phyloP scores from a whole-genome alignment of 2,888 invertebrate species.

The Polymixis flavicincta region DNA sequence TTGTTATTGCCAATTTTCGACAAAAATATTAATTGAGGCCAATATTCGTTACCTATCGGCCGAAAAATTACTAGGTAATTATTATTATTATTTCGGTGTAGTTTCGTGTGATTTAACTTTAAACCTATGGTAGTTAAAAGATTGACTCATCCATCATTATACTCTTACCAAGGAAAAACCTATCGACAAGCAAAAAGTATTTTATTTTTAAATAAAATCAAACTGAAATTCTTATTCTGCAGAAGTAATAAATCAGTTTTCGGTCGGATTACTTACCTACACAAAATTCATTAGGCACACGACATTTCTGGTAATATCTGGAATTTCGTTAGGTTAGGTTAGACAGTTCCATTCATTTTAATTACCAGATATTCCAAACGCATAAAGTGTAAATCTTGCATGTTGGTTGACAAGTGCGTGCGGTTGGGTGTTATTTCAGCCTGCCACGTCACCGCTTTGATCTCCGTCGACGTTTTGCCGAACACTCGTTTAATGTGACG shows the following conservation, averaged over 20 bases:
- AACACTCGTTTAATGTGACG: slow-evolving; percentile 88
- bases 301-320: too few species aligned
- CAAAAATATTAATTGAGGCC: too few species aligned
- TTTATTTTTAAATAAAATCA: not conserved
- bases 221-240: not conserved
- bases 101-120: not conserved
- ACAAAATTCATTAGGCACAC: too few species aligned
- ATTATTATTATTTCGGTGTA: not conserved
- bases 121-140: not conserved
- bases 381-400: slow-evolving; percentile 61
- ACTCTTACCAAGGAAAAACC: not conserved
- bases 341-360: slow-evolving; percentile 25
- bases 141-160: not conserved
- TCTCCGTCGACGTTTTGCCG: slow-evolving; percentile 86
- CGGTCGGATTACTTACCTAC: too few species aligned
- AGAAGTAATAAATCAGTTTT: not conserved
- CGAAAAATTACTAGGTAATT: too few species aligned
- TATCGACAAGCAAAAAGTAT: not conserved
- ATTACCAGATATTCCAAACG: slow-evolving; percentile 33
- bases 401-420: slow-evolving; percentile 76
- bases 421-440: slow-evolving; percentile 85
- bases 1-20: not conserved
- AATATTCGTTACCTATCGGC: too few species aligned
- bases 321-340: too few species aligned
- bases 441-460: slow-evolving; percentile 87